Percentiles rank a stretch among this genome's conserved stretches.
Conservation (phyloP, 2,797 vertebrate species). For the Echiichthys vipera region DNA sequence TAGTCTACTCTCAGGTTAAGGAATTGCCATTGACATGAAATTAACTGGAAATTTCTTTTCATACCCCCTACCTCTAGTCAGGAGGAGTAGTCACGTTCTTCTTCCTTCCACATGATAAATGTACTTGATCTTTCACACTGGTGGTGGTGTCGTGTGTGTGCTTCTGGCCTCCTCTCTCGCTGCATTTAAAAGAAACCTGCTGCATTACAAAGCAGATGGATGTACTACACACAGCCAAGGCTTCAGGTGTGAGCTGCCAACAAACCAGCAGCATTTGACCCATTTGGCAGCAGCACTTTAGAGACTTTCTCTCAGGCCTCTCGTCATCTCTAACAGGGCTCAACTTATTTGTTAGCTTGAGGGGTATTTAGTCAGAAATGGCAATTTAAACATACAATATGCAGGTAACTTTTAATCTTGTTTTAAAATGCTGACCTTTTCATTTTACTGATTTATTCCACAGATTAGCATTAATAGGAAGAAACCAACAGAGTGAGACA, state of each 20-base stretch:
- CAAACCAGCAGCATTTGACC: constrained; percentile 47
- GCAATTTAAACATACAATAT: constrained; percentile 12
- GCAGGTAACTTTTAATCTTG: constrained; percentile 37
- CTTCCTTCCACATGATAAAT: constrained; percentile 29
- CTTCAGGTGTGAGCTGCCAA: constrained; percentile 50
- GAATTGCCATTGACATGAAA: not conserved
- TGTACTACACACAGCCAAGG: constrained; percentile 1
- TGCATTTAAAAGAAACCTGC: constrained; percentile 33
- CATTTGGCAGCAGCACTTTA: constrained; percentile 25
- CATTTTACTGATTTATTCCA: constrained; percentile 41
- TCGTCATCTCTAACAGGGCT: constrained; percentile 7
- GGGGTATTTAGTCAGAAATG: constrained; percentile 13
- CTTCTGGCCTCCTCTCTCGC: constrained; percentile 7
- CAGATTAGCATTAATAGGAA: constrained; percentile 28
- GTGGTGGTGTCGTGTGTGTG: not conserved
- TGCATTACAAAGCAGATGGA: constrained; percentile 40
- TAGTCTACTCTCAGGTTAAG: not conserved
- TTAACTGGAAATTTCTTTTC: not conserved
- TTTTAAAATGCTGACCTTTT: constrained; percentile 41
- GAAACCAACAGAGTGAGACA: constrained; percentile 7
- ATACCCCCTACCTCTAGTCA: not conserved
- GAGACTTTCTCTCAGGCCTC: constrained; percentile 8
- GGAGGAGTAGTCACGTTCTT: not conserved
- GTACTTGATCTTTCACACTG: constrained; percentile 23
- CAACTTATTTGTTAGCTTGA: constrained; percentile 4